Evolutionary conservation across 2,113 vertebrate species (phyloP), one percentile per base, ranked within the genome.

Genomic region (Cricetomys ansorgei): DNA sequence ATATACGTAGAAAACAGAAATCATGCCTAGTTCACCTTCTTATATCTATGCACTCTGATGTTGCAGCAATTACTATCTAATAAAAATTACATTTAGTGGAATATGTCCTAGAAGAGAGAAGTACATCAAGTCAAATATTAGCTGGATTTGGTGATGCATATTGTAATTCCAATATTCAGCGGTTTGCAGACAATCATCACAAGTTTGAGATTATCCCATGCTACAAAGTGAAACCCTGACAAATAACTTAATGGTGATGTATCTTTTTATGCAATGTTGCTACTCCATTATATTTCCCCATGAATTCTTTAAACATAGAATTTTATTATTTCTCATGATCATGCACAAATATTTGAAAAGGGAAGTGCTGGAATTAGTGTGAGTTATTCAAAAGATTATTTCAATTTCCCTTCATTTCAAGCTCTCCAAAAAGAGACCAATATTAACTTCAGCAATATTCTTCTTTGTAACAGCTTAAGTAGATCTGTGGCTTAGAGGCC

Each of bases 301-400:
- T 21, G 43, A 2, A 70, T 59, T 77, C n/a, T 70, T 53, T 16
- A 75, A 91, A 79, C 45, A 21, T 67, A 72, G 1, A 34, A 84
- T 43, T 57, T 95, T 45, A 34, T 7, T 43, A 37, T 76, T 95
- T 77, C 25, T 70, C 62, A 72, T 86, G 4, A 45, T 13, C 19
- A 67, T 40, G 4, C 8, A 55, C 55, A 57, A 55, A 86, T 73
- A 67, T 94, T 87, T 96, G n/a, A 88, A 93, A 80, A 94, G 2
- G 83, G 3, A 92, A 13, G 17, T 65, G 4, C 83, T 67, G 83
- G 64, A 57, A 92, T 89, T 65, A 59, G 77, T 70, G 7, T 87
- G 37, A 86, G 31, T 92, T 93, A 75, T 79, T 7, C 1, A 96
- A 93, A 96, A 23, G 1, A 40, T 55, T 21, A 8, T 13, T 69